Evolutionary conservation across 2,888 invertebrate species (phyloP).

Genomic region (Xiphydria camelus): DNA sequence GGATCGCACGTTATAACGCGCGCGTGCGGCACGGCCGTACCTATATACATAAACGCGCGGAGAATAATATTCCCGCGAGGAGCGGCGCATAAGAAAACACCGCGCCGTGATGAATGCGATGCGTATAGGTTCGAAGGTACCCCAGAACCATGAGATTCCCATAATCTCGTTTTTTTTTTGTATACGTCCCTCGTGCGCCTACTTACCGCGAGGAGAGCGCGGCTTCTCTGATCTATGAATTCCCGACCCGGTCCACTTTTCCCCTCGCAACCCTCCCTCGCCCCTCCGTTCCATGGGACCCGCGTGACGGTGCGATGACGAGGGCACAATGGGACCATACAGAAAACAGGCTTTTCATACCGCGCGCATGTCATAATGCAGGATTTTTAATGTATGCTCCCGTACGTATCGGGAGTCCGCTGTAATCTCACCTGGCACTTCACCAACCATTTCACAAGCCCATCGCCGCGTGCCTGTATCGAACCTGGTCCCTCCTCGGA

Average conservation of each 20-base stretch:
- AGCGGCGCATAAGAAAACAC: no score
- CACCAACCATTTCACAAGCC: no score
- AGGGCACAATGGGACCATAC: constrained; percentile 44
- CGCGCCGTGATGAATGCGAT: constrained; percentile 11
- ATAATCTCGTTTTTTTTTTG: constrained; percentile 34
- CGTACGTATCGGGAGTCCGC: constrained; percentile 31
- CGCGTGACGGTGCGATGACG: constrained; percentile 48
- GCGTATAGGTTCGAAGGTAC: constrained; percentile 25
- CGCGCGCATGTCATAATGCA: constrained; percentile 37
- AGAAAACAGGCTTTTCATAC: constrained; percentile 43
- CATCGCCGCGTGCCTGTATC: constrained; percentile 11
- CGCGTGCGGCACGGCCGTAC: no score
- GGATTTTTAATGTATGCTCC: constrained; percentile 3
- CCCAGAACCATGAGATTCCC: constrained; percentile 28
- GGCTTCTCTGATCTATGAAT: constrained; percentile 49
- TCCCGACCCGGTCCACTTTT: constrained; percentile 26
- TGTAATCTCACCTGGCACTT: constrained; percentile 40
- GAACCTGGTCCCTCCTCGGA: constrained; percentile 1
- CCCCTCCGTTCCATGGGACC: constrained; percentile 28
- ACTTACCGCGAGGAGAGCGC: constrained; percentile 24
- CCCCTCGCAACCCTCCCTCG: constrained; percentile 17
- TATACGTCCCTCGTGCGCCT: constrained; percentile 13
- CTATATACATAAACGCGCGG: no score
- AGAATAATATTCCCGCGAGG: no score
- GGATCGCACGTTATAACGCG: no score